These are phyloP conservation scores for Cirrhinus mrigala DNA, from an alignment of 2,797 vertebrate species.

Conservation along the genomic window DNA sequence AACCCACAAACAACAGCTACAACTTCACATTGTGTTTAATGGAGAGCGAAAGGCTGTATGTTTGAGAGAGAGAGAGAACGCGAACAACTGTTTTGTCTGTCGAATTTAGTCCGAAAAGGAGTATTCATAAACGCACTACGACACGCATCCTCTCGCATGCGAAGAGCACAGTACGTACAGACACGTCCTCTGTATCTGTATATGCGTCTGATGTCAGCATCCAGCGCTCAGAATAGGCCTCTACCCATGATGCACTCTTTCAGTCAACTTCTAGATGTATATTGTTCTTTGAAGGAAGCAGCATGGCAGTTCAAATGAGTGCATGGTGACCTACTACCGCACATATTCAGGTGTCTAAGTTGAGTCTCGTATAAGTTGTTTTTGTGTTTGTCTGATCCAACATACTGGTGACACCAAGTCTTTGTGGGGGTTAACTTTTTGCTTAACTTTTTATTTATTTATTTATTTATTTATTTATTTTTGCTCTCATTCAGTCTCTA, in stretches of 20 bases:
- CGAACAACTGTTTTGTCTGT: conserved; percentile 23
- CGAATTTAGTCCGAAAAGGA: neutral
- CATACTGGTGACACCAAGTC: neutral
- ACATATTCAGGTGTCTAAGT: neutral
- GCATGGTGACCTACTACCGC: neutral
- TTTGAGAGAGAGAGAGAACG: conserved; percentile 4
- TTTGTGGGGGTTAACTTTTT: conserved; percentile 6
- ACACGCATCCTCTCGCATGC: conserved; percentile 20
- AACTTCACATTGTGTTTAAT: conserved; percentile 19
- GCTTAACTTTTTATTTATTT: conserved; percentile 31
- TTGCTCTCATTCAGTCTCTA: conserved; percentile 46
- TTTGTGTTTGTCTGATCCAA: conserved; percentile 9
- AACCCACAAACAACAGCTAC: conserved; percentile 27
- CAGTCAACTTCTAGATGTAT: neutral
- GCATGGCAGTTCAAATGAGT: conserved; percentile 19
- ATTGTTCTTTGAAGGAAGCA: conserved; percentile 7
- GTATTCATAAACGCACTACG: conserved; percentile 4
- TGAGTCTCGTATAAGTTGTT: neutral
- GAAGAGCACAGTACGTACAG: conserved; percentile 33
- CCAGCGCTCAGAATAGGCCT: conserved; percentile 27
- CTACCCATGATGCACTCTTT: conserved; percentile 39
- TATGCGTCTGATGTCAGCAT: conserved; percentile 31
- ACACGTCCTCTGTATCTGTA: conserved; percentile 23
- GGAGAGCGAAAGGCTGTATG: conserved; percentile 17
- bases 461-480: neutral